Evolutionary conservation across 2,797 vertebrate species (phyloP).

Genomic region (Typhlichthys subterraneus): DNA sequence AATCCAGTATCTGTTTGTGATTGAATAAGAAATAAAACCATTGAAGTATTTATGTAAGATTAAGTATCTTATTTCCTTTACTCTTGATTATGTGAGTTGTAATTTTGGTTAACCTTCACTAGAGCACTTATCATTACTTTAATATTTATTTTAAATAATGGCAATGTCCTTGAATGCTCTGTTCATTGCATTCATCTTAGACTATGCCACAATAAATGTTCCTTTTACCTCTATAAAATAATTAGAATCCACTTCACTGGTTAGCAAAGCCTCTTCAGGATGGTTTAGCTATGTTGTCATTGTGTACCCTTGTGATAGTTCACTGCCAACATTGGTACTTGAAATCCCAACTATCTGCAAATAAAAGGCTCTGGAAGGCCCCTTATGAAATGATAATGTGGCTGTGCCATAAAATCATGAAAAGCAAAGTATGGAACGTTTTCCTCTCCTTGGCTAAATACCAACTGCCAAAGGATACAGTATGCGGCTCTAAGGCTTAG

Average conservation of each 20-base stretch:
- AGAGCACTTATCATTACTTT: too few relatives aligned
- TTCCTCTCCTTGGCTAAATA: constrained; percentile 68
- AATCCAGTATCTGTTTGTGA: too few relatives aligned
- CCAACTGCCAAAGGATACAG: constrained; percentile 62
- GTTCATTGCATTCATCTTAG: too few relatives aligned
- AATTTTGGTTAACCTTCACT: too few relatives aligned
- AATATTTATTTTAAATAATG: too few relatives aligned
- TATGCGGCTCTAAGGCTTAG: constrained; percentile 49
- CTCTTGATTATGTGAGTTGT: too few relatives aligned
- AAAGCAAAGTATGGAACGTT: constrained; percentile 48
- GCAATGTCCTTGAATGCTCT: too few relatives aligned
- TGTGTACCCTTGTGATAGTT: constrained; percentile 5
- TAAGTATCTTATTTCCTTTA: too few relatives aligned
- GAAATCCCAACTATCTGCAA: constrained; percentile 60
- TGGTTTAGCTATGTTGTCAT: constrained; percentile 10
- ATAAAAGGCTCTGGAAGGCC: constrained; percentile 36
- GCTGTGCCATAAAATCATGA: constrained; percentile 61
- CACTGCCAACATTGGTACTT: constrained; percentile 37
- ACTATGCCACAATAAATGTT: too few relatives aligned
- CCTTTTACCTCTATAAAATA: too few relatives aligned
- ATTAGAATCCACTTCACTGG: neutral
- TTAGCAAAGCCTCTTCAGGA: neutral
- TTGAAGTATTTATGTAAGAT: too few relatives aligned
- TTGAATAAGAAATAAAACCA: too few relatives aligned
- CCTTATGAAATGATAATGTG: constrained; percentile 65